Evolutionary conservation across 2,113 vertebrate species (phyloP).

Genomic region (Nothobranchius kuhntae): DNA sequence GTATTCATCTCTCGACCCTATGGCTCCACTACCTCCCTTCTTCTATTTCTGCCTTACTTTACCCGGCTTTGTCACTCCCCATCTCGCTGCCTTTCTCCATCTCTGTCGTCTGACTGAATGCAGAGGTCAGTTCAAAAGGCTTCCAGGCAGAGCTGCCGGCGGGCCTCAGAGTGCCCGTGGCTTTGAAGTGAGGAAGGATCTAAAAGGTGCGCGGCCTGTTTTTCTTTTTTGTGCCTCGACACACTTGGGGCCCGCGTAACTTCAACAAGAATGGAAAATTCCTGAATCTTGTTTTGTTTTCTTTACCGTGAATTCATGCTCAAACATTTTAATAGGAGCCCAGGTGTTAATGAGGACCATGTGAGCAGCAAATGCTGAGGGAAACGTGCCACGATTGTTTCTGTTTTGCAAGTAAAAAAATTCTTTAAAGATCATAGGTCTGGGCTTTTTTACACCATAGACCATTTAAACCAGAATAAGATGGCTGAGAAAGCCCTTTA

Average conservation of each 20-base stretch:
- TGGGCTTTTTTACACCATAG: background rate
- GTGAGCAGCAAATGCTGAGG: background rate
- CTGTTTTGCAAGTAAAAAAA: background rate
- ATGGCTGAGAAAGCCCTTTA: background rate
- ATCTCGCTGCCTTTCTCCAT: slow-evolving; percentile 37
- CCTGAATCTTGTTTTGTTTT: background rate
- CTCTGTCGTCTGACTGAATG: slow-evolving; percentile 52
- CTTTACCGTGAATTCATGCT: background rate
- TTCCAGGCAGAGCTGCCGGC: slow-evolving; percentile 51
- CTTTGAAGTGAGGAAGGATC: slow-evolving; percentile 69
- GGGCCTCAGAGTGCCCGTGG: slow-evolving; percentile 41
- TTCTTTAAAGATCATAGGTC: background rate
- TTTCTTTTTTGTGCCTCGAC: slow-evolving; percentile 18
- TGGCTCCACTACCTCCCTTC: slow-evolving; percentile 22
- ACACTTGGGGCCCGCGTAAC: slow-evolving; percentile 10
- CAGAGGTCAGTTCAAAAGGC: slow-evolving; percentile 64
- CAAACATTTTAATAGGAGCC: background rate
- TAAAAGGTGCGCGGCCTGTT: slow-evolving; percentile 44
- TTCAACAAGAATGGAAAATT: background rate
- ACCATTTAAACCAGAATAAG: slow-evolving; percentile 8
- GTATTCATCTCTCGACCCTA: slow-evolving; percentile 38
- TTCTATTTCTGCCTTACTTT: slow-evolving; percentile 31
- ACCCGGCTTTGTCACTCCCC: slow-evolving; percentile 40
- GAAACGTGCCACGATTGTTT: background rate
- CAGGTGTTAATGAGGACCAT: background rate